Base-by-base conservation (phyloP, 1,140 invertebrate species). In the Trypoxylus dichotomus region DNA sequence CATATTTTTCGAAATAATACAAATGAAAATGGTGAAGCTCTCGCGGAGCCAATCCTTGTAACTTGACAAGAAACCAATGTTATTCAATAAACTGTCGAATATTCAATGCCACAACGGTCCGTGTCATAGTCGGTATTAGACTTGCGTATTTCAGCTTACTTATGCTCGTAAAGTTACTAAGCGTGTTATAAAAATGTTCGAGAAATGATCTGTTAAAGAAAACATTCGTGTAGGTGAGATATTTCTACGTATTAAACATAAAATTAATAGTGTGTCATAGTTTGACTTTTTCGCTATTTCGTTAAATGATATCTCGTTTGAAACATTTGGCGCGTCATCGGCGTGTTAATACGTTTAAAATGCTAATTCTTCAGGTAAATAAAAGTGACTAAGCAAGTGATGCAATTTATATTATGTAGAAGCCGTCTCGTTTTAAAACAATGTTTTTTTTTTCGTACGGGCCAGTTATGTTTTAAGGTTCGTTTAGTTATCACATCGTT, bases 351-450 rank as follows among this genome's bases (percentile, higher is more conserved):
- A 54, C 47, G 47, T 54, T 54, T 54, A 54, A 54, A 54, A 54
- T 54, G 47, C 47, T 54, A 54, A 54, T 54, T 54, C 47, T 54
- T 54, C 47, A 54, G 47, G 47, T 54, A 54, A 54, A 54, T 54
- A 54, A 54, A 54, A 54, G 47, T 54, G 47, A 54, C 47, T 54
- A 54, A 54, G 47, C 47, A 5, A n/a, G 19, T 54, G 47, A 54
- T 54, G 47, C 47, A 54, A 54, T 54, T 54, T 54, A 54, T 54
- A n/a, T 54, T 54, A 54, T 54, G 47, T 54, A 54, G 13, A 54
- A 54, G 15, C 47, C 47, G 47, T 54, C 47, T 54, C 19, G 47
- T 54, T 54, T 54, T 54, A 54, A 54, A 54, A 54, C 47, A 54
- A 54, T 54, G 19, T 54, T 6, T 54, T 54, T 54, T 54, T 19